phyloP scores from a whole-genome alignment of 2,888 invertebrate genomes.

The Drosophila anomelani region DNA sequence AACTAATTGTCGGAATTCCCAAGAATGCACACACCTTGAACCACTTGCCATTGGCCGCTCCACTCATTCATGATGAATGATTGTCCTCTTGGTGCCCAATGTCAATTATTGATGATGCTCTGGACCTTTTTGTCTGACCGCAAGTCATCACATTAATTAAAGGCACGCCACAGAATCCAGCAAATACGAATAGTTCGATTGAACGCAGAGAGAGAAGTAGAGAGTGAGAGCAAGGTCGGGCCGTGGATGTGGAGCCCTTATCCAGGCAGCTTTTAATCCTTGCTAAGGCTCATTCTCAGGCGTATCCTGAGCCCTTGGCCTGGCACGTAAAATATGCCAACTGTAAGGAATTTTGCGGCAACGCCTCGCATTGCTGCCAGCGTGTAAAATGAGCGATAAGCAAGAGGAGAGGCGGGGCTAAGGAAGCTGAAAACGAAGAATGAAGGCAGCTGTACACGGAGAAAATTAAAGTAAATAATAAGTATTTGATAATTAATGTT shows the following conservation, averaged over 20 bases:
- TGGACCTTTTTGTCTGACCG: constrained; percentile 48
- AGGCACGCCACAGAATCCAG: constrained; percentile 45
- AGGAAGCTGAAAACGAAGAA: not conserved
- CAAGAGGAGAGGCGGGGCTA: constrained; percentile 49
- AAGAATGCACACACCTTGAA: constrained; percentile 13
- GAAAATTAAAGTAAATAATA: not conserved
- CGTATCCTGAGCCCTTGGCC: constrained; percentile 43
- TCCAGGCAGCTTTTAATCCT: constrained; percentile 62
- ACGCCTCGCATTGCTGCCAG: constrained; percentile 69
- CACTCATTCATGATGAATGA: constrained; percentile 38
- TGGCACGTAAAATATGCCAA: constrained; percentile 72
- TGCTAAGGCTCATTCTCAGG: constrained; percentile 45
- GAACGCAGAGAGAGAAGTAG: constrained; percentile 6
- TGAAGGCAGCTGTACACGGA: constrained; percentile 14
- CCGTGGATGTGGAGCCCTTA: not conserved
- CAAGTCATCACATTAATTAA: constrained; percentile 64
- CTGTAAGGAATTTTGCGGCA: constrained; percentile 70
- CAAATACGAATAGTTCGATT: constrained; percentile 55
- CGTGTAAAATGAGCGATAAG: constrained; percentile 81
- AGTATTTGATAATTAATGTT: not conserved
- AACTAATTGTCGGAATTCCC: constrained; percentile 10
- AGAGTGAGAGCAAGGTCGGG: constrained; percentile 7
- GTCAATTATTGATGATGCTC: constrained; percentile 51
- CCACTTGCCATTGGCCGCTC: constrained; percentile 3
- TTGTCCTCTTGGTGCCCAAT: constrained; percentile 34